phyloP scores from a whole-genome alignment of 2,888 invertebrate genomes.

The Axea sp. region DNA sequence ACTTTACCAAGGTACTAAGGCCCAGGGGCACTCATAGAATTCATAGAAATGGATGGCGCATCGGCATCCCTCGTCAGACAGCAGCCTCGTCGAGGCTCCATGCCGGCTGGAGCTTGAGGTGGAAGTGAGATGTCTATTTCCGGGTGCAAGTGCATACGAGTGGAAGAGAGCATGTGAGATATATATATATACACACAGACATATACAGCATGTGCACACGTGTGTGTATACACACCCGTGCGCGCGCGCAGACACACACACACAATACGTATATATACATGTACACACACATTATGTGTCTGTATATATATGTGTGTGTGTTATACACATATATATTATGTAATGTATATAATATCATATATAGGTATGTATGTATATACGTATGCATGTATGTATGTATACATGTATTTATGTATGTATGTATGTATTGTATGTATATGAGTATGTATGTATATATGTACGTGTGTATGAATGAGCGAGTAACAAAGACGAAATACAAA shows the following conservation, averaged over 20 bases:
- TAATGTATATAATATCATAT: too few species aligned
- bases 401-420: too few species aligned
- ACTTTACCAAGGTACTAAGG: conserved; percentile 6
- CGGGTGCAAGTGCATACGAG: conserved; percentile 59
- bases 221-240: too few species aligned
- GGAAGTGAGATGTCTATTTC: conserved; percentile 62
- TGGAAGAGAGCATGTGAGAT: conserved; percentile 48
- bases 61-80: conserved; percentile 65
- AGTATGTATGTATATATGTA: conserved; percentile 24
- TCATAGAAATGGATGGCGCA: conserved; percentile 60
- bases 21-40: conserved; percentile 9
- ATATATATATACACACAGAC: conserved; percentile 29
- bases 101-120: conserved; percentile 48
- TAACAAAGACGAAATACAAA: conserved; percentile 43
- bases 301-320: too few species aligned
- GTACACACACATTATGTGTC: too few species aligned
- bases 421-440: too few species aligned
- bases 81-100: conserved; percentile 55
- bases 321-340: too few species aligned
- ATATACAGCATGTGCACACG: too few species aligned
- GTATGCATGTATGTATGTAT: too few species aligned
- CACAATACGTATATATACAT: too few species aligned
- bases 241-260: too few species aligned
- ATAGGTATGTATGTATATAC: too few species aligned
- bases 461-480: conserved; percentile 63